phyloP scores from a whole-genome alignment of 1,140 invertebrate genomes.

The Drosophila teissieri region DNA sequence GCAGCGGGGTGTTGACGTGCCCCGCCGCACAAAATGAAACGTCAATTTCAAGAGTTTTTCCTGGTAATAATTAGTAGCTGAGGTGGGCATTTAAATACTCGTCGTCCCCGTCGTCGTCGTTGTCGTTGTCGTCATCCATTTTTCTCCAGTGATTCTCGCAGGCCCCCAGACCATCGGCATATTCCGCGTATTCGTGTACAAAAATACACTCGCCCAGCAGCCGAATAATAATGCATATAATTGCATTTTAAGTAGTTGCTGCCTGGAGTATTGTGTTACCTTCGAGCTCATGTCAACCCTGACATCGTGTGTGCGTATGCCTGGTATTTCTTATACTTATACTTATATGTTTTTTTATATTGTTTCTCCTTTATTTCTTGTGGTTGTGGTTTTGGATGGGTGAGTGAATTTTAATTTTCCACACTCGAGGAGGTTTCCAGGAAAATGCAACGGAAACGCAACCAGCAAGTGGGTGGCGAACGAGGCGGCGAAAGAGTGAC shows the following conservation, averaged over 20 bases:
- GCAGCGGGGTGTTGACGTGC: constrained; percentile 63
- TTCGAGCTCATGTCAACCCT: constrained; percentile 53
- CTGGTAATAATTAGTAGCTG: constrained; percentile 84
- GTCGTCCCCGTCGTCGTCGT: constrained; percentile 49
- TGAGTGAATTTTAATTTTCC: constrained; percentile 71
- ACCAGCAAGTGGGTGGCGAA: constrained; percentile 64
- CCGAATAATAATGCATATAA: constrained; percentile 82
- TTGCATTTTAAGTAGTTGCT: constrained; percentile 82
- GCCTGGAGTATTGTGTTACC: constrained; percentile 69
- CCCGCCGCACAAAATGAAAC: constrained; percentile 77
- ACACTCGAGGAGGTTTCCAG: constrained; percentile 60
- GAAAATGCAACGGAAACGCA: constrained; percentile 70
- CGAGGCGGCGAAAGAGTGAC: not conserved
- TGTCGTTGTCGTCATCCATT: constrained; percentile 65
- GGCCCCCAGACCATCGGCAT: constrained; percentile 11
- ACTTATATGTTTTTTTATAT: not conserved
- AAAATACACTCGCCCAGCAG: constrained; percentile 63
- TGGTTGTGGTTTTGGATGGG: not conserved
- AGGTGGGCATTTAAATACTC: constrained; percentile 84
- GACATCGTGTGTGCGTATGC: constrained; percentile 22
- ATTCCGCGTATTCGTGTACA: constrained; percentile 78
- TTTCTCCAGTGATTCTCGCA: constrained; percentile 24
- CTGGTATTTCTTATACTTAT: not conserved
- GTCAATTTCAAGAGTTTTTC: constrained; percentile 84
- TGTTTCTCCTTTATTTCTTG: not conserved